Evolutionary conservation across 2,797 vertebrate species (phyloP).

Genomic region (Sus cebifrons): DNA sequence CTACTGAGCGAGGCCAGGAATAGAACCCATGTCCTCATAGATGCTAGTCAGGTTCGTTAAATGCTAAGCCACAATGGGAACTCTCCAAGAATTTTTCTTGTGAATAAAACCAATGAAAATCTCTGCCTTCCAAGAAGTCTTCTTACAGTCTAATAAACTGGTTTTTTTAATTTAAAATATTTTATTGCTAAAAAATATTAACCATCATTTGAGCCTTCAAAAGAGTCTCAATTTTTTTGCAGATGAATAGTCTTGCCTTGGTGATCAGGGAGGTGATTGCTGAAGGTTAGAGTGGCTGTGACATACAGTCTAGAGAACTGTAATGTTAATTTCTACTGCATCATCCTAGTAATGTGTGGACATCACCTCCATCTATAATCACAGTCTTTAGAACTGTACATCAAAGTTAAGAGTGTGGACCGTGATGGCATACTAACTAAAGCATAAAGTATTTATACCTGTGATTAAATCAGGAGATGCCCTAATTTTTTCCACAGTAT

Average conservation of each 20-base stretch:
- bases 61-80: no score
- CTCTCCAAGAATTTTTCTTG: not conserved
- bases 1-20: no score
- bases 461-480: not conserved
- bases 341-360: not conserved
- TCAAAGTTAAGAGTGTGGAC: not conserved
- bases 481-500: not conserved
- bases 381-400: not conserved
- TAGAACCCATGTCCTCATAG: no score
- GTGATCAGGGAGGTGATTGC: no score
- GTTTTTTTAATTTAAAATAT: no score
- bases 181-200: no score
- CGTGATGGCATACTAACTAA: not conserved
- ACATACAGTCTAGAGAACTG: not conserved
- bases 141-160: not conserved
- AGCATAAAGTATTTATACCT: not conserved
- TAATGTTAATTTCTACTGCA: not conserved
- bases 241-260: no score
- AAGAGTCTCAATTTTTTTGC: no score
- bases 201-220: no score
- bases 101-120: not conserved
- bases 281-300: no score
- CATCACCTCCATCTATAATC: not conserved
- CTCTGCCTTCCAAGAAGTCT: not conserved
- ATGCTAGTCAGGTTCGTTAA: no score